These are phyloP conservation scores for Digitonthophagus gazella DNA, from an alignment of 2,888 invertebrate species.

Conservation along the genomic window DNA sequence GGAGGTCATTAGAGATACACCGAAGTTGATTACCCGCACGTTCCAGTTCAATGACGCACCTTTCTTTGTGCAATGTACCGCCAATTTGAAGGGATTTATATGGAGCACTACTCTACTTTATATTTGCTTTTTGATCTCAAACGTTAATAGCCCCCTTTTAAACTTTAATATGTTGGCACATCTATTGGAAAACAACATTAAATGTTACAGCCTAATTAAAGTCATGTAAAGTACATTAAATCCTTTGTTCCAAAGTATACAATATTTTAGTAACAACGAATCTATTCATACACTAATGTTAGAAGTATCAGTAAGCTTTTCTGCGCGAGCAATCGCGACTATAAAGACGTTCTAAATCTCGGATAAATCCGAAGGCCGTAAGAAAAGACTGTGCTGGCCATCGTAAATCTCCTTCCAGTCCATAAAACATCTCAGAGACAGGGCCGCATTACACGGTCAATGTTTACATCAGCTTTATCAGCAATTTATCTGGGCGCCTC, in stretches of 20 bases:
- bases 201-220: too few species aligned
- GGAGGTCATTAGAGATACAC: neutral
- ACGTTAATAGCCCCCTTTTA: too few species aligned
- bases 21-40: neutral
- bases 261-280: neutral
- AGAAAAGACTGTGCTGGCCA: neutral
- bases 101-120: too few species aligned
- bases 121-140: too few species aligned
- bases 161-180: too few species aligned
- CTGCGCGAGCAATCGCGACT: neutral
- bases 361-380: neutral
- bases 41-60: neutral
- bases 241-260: neutral
- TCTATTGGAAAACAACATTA: too few species aligned
- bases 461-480: neutral
- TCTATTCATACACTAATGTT: too few species aligned
- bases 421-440: neutral
- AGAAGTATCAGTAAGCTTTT: too few species aligned
- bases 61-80: neutral
- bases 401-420: neutral
- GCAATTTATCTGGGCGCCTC: neutral
- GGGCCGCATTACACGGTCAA: neutral
- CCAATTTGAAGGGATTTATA: too few species aligned
- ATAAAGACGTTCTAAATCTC: neutral
- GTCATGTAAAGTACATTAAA: too few species aligned